Evolutionary conservation across 2,888 invertebrate species (phyloP).

Genomic region (Leucophenga maculata): DNA sequence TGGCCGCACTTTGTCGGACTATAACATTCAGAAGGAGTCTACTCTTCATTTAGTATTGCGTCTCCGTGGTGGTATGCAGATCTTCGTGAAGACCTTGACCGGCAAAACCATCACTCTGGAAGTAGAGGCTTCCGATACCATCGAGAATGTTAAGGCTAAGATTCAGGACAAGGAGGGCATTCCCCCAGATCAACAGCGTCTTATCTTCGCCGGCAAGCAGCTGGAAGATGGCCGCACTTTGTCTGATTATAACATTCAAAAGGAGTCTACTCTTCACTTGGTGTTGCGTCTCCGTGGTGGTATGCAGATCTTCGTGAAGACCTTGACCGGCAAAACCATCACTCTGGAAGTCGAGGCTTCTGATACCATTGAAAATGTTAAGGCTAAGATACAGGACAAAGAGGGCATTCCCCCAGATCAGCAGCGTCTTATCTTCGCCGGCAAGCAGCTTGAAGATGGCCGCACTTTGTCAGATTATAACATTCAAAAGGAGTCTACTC

Average conservation of each 20-base stretch:
- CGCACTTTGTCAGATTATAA: constrained; percentile 49
- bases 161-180: constrained; percentile 51
- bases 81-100: constrained; percentile 13
- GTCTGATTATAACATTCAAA: constrained; percentile 2
- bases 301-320: constrained; percentile 41
- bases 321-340: constrained; percentile 43
- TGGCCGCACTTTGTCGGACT: constrained; percentile 6
- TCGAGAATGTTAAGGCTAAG: constrained; percentile 19
- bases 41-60: constrained; percentile 8
- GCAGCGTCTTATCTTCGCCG: constrained; percentile 46
- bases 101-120: constrained; percentile 5
- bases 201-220: constrained; percentile 50
- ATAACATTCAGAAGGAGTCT: constrained; percentile 10
- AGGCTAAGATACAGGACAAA: constrained; percentile 45
- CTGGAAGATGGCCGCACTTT: constrained; percentile 48
- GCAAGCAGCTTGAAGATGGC: constrained; percentile 44
- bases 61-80: constrained; percentile 12
- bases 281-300: constrained; percentile 78
- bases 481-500: constrained; percentile 40
- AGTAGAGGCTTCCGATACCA: constrained; percentile 1
- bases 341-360: constrained; percentile 20
- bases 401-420: constrained; percentile 47
- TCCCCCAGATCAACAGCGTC: constrained; percentile 52
- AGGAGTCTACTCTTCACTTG: constrained; percentile 79
- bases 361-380: constrained; percentile 45